These are phyloP conservation scores for Phainopepla nitens DNA, from an alignment of 2,113 vertebrate genomes.

Conservation along the genomic window DNA sequence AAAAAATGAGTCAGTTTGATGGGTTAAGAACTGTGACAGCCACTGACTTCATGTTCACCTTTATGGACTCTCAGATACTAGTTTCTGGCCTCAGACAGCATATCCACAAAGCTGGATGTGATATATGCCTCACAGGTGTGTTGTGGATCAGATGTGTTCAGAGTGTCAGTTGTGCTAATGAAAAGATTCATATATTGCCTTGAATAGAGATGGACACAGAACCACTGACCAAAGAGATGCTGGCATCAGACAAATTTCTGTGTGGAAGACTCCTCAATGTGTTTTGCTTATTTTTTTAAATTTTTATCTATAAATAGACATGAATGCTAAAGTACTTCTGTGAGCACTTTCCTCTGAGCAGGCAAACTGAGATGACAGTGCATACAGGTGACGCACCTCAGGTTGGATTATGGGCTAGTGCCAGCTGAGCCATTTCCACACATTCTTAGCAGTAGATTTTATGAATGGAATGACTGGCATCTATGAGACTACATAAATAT, in stretches of 20 bases:
- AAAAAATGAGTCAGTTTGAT: not conserved
- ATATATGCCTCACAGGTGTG: not conserved
- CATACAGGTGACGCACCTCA: not conserved
- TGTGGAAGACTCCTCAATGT: not conserved
- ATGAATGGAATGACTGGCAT: not conserved
- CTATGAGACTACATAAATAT: not conserved
- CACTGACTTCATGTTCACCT: not conserved
- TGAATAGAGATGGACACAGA: not conserved
- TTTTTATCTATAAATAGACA: not conserved
- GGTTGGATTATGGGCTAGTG: not conserved
- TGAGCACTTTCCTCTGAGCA: not conserved
- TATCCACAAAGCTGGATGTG: not conserved
- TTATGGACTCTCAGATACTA: not conserved
- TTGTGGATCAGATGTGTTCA: not conserved
- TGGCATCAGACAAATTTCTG: not conserved
- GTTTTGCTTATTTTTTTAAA: not conserved
- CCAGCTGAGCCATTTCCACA: not conserved
- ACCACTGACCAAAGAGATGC: not conserved
- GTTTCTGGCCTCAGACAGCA: not conserved
- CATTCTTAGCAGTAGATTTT: not conserved
- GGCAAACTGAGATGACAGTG: not conserved
- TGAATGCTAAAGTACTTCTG: not conserved
- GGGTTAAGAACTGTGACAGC: not conserved
- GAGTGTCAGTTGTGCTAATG: not conserved
- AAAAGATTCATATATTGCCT: not conserved